These are phyloP conservation scores for Penaeus japonicus DNA, from an alignment of 1,140 invertebrate species.

Conservation along the genomic window DNA sequence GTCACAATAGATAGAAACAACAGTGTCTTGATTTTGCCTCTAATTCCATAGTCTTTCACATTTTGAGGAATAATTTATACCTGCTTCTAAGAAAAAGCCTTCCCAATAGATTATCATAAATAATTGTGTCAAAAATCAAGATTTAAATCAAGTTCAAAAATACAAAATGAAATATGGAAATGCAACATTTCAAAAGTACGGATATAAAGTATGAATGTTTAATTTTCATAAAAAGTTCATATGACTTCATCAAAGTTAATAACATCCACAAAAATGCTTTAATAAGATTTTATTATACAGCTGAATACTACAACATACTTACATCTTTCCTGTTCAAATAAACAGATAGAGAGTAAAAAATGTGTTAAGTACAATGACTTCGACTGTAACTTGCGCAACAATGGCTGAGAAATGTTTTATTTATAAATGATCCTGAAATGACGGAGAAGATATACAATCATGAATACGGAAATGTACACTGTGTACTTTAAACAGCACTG, in stretches of 20 bases:
- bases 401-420: neutral
- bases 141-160: no score
- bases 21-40: no score
- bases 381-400: neutral
- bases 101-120: no score
- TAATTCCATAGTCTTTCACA: no score
- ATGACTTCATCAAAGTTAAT: neutral
- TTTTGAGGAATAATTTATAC: no score
- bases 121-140: no score
- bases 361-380: constrained; percentile 43
- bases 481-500: neutral
- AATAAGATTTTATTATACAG: constrained; percentile 2
- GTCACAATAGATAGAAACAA: no score
- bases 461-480: neutral
- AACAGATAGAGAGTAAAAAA: constrained; percentile 34
- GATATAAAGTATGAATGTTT: no score
- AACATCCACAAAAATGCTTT: neutral
- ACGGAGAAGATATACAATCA: neutral
- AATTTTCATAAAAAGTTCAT: no score
- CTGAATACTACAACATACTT: constrained; percentile 33
- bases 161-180: no score
- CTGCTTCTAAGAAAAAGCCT: no score
- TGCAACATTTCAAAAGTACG: no score
- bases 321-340: constrained; percentile 43
- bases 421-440: neutral